phyloP scores from a whole-genome alignment of 2,797 vertebrate genomes.

The Diplodus sargus region DNA sequence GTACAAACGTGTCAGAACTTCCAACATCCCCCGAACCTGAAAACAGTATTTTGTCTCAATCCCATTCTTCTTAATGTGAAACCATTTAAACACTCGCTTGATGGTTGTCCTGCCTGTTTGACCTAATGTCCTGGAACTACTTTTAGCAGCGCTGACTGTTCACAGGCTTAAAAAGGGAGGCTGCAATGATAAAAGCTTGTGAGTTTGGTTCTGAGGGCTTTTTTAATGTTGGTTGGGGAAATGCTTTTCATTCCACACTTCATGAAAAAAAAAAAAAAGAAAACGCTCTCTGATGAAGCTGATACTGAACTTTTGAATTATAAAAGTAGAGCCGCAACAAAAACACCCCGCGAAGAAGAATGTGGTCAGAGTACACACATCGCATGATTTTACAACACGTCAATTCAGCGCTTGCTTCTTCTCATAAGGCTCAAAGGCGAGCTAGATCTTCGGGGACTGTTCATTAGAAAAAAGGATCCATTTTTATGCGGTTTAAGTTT shows the following conservation, averaged over 20 bases:
- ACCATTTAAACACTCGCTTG: not conserved
- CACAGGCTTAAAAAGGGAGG: not conserved
- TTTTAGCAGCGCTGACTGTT: constrained; percentile 14
- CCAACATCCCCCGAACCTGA: not conserved
- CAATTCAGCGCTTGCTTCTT: constrained; percentile 8
- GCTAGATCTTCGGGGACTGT: not conserved
- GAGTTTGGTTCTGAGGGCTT: constrained; percentile 14
- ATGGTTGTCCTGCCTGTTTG: constrained; percentile 1
- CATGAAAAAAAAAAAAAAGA: constrained; percentile 9
- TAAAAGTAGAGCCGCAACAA: constrained; percentile 21
- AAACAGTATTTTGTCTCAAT: not conserved
- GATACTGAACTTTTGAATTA: constrained; percentile 29
- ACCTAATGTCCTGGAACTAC: not conserved
- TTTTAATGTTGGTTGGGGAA: constrained; percentile 30
- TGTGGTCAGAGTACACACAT: constrained; percentile 17
- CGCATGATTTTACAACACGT: constrained; percentile 13
- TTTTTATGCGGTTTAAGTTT: not conserved
- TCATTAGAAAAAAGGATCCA: not conserved
- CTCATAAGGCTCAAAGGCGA: not conserved
- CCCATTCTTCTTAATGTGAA: not conserved
- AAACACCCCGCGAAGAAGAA: constrained; percentile 29
- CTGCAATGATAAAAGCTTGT: constrained; percentile 8
- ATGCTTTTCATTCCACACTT: constrained; percentile 50
- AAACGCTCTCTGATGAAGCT: constrained; percentile 7
- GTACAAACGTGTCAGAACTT: not conserved